Evolutionary conservation across 2,113 vertebrate genomes (phyloP), one percentile per base, ranked within the genome.

Genomic region (Daubentonia madagascariensis): DNA sequence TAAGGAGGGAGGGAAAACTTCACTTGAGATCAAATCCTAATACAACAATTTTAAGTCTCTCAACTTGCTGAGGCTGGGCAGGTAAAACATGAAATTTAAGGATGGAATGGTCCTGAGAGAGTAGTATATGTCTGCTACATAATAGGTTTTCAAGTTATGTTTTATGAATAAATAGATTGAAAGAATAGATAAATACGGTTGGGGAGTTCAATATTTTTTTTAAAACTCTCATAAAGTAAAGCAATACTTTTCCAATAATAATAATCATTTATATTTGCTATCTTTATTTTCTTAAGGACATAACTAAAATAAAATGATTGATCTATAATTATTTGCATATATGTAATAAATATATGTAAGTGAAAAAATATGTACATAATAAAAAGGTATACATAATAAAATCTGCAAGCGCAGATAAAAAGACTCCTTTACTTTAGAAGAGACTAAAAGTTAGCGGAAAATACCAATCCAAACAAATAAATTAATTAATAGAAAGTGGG

Each of bases 181-280:
- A 70, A 70, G 20, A 37, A 70, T 37, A 3, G 4, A 70, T 22
- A 22, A 67, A 67, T 14, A 67, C 32, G 17, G 32, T 6, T 32
- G 13, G 17, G 35, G 10, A 30, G 61, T 30, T 70, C 68, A 70
- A 70, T 70, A 70, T 22, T 70, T 70, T 70, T 6, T 10, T 37
- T 37, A 16, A 37, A 70, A 2, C 8, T n/a, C 3, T n/a, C n/a
- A 3, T 37, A 0, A 4, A 37, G 67, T 70, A 37, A 4, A 1
- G 3, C 8, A 70, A 37, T 70, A 70, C 67, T 20, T 70, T 22
- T 37, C 0, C n/a, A 70, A 70, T 10, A 70, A 16, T 70, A 52
- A 70, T 40, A 5, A 20, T 70, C 68, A 20, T 12, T 70, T 40
- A 23, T 23, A 70, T 40, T 40, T 70, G 8, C 68, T 22, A 40